phyloP scores from a whole-genome alignment of 37 sponge, comb jelly and placozoan species.

The Hormiphora californensis region DNA sequence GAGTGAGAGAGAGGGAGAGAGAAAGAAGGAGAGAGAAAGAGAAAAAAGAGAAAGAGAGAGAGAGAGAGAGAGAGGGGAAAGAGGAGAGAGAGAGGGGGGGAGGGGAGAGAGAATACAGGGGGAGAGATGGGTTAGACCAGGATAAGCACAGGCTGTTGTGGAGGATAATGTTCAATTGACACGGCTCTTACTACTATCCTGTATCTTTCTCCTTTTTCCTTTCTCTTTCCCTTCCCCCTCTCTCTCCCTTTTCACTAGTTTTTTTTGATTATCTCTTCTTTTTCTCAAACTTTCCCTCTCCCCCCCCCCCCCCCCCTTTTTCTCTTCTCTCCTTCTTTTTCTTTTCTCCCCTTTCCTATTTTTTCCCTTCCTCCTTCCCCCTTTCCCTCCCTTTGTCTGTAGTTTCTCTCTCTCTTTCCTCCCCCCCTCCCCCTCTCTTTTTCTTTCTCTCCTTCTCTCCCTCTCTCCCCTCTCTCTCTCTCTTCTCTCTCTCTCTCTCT shows the following conservation, averaged over 20 bases:
- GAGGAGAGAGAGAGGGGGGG: not conserved
- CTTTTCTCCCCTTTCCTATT: not conserved
- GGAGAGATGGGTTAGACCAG: not conserved
- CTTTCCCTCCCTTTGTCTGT: not conserved
- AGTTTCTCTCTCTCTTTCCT: too few species aligned
- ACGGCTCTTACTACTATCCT: too few species aligned
- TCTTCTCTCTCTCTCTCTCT: too few species aligned
- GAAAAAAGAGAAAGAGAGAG: not conserved
- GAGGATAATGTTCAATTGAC: too few species aligned
- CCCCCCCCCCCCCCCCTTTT: constrained; percentile 52
- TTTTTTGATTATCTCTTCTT: not conserved
- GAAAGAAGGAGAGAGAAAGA: not conserved
- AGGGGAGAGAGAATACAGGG: not conserved
- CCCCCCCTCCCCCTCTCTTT: not conserved
- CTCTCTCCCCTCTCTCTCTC: too few species aligned
- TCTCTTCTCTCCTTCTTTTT: constrained; percentile 38
- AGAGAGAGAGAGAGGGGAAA: not conserved
- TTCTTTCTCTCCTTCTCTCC: constrained; percentile 51
- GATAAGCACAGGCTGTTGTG: not conserved
- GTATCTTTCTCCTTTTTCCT: not conserved
- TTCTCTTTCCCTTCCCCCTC: not conserved
- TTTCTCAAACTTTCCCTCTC: not conserved
- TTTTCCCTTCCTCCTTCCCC: constrained; percentile 34
- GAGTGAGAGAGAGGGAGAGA: not conserved
- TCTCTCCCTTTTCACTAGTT: not conserved